Percentiles rank a stretch among this genome's conserved stretches.
phyloP scores from a whole-genome alignment of 2,797 vertebrate species.

The Tinamus major region DNA sequence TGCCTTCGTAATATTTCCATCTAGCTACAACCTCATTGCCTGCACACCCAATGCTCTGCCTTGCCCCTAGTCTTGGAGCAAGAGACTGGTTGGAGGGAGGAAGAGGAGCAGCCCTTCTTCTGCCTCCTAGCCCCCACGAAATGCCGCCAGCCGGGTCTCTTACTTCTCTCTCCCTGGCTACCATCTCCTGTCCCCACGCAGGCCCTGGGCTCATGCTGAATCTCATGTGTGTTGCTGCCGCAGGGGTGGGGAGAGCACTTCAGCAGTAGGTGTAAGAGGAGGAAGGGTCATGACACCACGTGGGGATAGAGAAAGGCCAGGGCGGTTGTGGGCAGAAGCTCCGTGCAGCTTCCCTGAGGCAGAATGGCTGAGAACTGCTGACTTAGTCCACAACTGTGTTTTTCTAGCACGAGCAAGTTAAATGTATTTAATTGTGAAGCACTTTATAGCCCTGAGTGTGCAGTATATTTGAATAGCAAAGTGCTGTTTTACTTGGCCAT shows the following conservation, averaged over 20 bases:
- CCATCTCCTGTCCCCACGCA: background rate
- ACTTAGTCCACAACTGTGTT: background rate
- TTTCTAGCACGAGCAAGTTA: background rate
- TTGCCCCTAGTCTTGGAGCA: background rate
- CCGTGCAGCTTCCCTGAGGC: background rate
- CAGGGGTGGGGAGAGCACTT: accelerated
- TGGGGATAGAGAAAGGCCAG: background rate
- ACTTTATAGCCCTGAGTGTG: background rate
- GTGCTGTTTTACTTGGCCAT: background rate
- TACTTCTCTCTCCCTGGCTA: background rate
- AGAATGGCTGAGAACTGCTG: background rate
- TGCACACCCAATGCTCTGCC: accelerated
- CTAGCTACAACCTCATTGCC: background rate
- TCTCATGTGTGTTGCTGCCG: background rate
- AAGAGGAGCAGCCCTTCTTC: background rate
- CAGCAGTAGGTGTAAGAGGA: background rate
- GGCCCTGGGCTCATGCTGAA: background rate
- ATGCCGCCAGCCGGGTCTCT: background rate
- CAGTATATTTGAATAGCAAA: background rate
- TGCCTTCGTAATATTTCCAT: background rate
- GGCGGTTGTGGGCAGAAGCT: background rate
- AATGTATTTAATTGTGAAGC: background rate
- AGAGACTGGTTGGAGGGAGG: background rate
- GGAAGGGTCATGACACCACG: background rate
- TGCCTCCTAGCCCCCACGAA: accelerated